Base-by-base conservation (phyloP, 2,888 invertebrate species). In the Bimastos eiseni region DNA sequence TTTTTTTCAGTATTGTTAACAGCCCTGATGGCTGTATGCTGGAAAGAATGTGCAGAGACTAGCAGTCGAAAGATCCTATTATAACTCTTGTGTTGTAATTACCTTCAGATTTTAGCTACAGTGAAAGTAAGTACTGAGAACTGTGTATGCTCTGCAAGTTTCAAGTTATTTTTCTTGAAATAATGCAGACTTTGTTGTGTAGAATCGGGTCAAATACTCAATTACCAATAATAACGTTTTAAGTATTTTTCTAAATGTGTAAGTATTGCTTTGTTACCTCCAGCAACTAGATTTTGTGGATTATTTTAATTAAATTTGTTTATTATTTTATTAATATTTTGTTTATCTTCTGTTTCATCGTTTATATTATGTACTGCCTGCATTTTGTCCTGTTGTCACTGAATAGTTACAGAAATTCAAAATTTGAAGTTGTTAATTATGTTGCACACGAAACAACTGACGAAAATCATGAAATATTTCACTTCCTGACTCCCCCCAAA, bases 151-250 rank as follows among this genome's bases (percentile, higher is more conserved):
- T 30, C 24, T 49, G 24, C 15, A 49, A 49, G 49, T 21, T 24
- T 49, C 49, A 19, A 49, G 19, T 21, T 49, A 49, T 17, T 44
- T 30, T 55, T 30, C 30, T 55, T 24, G 55, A 55, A 55, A 30
- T 55, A 55, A n/a, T 70, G 30, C 70, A 70, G 70, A 70, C 24
- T 21, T 49, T 49, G 49, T 70, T 70, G n/a, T 70, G 70, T 70
- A 70, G 70, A 70, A 70, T 8, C 13, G 70, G n/a, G 70, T 70
- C 30, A 70, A 70, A 70, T 70, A 70, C 70, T 70, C 70, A 70
- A 70, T 70, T 70, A 70, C 70, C 70, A 70, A 70, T 70, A 70
- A 70, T 70, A 70, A 70, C n/a, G 70, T 70, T n/a, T n/a, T 70
- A 70, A 70, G 70, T 70, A 70, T 70, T 70, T 70, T 70, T 70